These are phyloP conservation scores for Ormyrus labotus DNA, from an alignment of 2,888 invertebrate species.

Conservation along the genomic window DNA sequence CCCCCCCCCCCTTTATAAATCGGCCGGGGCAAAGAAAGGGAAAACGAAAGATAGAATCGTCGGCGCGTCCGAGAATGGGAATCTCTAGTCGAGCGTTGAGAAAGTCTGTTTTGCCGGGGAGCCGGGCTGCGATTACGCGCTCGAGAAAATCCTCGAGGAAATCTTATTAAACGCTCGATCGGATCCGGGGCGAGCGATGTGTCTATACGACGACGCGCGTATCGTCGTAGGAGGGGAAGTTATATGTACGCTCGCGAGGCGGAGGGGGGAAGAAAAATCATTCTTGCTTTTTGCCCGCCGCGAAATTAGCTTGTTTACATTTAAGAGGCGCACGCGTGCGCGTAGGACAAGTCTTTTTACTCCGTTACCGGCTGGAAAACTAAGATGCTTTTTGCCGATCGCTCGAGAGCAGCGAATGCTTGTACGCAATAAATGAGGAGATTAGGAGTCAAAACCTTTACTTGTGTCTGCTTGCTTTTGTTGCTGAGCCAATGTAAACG, in stretches of 20 bases:
- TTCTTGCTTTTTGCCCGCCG: neutral
- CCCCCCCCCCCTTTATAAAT: neutral
- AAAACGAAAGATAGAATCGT: constrained; percentile 36
- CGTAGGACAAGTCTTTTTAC: neutral
- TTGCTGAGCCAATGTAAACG: too few relatives aligned
- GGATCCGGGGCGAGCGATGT: constrained; percentile 30
- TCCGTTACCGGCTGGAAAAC: neutral
- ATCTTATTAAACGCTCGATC: constrained; percentile 60
- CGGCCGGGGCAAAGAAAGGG: constrained; percentile 14
- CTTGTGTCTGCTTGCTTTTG: too few relatives aligned
- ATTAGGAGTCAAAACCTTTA: too few relatives aligned
- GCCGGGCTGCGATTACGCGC: constrained; percentile 51
- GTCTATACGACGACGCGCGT: neutral
- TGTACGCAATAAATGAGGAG: too few relatives aligned
- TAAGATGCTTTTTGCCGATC: neutral
- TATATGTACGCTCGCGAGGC: neutral
- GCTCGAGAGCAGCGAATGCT: too few relatives aligned
- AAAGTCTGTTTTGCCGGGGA: constrained; percentile 54
- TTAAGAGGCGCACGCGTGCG: neutral
- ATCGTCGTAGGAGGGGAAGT: too few relatives aligned
- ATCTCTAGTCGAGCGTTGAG: constrained; percentile 52
- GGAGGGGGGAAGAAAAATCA: neutral
- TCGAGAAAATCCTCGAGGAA: constrained; percentile 54
- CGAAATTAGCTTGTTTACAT: constrained; percentile 20
- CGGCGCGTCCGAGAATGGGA: constrained; percentile 5